These are phyloP conservation scores for Sitobion miscanthi DNA, from an alignment of 1,140 invertebrate genomes.

Conservation along the genomic window DNA sequence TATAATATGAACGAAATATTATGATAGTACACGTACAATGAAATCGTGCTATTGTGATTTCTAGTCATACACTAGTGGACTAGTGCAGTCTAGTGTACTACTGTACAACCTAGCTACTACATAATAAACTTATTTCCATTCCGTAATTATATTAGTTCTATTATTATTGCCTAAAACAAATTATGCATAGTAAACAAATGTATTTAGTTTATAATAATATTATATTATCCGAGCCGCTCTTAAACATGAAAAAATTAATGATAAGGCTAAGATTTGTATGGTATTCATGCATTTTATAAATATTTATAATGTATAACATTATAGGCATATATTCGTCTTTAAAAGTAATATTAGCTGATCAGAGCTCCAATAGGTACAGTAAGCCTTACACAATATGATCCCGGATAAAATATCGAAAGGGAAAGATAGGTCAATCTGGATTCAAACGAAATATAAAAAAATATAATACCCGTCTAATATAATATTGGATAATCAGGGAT, in stretches of 20 bases:
- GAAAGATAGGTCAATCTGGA: not conserved
- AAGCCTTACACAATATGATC: not conserved
- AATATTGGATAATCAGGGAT: not conserved
- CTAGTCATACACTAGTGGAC: too few species aligned
- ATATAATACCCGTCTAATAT: not conserved
- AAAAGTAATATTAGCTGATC: not conserved
- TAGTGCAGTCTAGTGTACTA: too few species aligned
- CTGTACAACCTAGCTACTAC: too few species aligned
- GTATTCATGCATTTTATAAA: not conserved
- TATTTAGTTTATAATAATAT: not conserved
- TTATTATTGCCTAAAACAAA: not conserved
- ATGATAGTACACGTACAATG: not conserved
- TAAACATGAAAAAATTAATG: not conserved
- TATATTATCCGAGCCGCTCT: not conserved
- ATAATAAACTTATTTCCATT: not conserved
- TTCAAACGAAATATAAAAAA: not conserved
- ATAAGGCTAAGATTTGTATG: not conserved
- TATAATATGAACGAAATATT: not conserved
- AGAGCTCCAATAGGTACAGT: not conserved
- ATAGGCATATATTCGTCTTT: not conserved
- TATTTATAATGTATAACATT: too few species aligned
- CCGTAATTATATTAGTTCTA: not conserved
- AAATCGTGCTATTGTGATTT: too few species aligned
- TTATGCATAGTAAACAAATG: not conserved
- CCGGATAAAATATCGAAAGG: not conserved